A percentile compares a stretch with the other conserved stretches of the same genome.
These are phyloP conservation scores for Paelopatides confundens DNA, from an alignment of 53 echinoderm and acorn worm species.

Conservation along the genomic window DNA sequence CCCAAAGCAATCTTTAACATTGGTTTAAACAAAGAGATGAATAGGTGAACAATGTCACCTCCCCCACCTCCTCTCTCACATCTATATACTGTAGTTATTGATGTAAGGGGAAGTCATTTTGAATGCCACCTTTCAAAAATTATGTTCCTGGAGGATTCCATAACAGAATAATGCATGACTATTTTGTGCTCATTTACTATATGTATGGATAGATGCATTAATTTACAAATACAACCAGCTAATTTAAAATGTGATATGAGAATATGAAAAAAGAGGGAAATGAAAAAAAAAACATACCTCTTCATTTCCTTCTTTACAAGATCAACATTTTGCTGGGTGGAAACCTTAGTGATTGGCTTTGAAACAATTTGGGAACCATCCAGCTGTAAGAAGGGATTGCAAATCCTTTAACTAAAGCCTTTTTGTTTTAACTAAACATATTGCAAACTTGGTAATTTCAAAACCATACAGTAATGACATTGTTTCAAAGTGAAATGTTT, in stretches of 20 bases:
- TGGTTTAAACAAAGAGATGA: no score
- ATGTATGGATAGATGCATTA: background rate
- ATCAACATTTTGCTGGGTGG: slow-evolving; percentile 8
- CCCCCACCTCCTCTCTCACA: no score
- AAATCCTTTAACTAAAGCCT: no score
- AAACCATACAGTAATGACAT: no score
- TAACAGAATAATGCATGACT: no score
- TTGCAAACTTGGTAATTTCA: no score
- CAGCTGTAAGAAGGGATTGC: background rate
- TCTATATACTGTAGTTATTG: no score
- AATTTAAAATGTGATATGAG: background rate
- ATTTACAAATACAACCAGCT: no score
- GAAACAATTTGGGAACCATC: slow-evolving; percentile 19
- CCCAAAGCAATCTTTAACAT: no score
- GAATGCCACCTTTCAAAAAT: slow-evolving; percentile 6
- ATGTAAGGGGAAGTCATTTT: slow-evolving; percentile 5
- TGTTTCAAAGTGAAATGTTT: no score
- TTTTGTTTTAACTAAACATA: no score
- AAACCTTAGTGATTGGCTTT: slow-evolving; percentile 62
- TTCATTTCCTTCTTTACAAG: slow-evolving; percentile 4
- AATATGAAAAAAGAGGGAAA: background rate
- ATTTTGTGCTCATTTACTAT: slow-evolving; percentile 4
- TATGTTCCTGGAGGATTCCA: background rate
- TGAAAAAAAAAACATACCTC: background rate
- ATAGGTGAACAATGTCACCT: background rate